A percentile compares a stretch with the other conserved stretches of the same genome.
Conservation (phyloP, 2,888 invertebrate genomes). For the Eupithecia dodoneata region DNA sequence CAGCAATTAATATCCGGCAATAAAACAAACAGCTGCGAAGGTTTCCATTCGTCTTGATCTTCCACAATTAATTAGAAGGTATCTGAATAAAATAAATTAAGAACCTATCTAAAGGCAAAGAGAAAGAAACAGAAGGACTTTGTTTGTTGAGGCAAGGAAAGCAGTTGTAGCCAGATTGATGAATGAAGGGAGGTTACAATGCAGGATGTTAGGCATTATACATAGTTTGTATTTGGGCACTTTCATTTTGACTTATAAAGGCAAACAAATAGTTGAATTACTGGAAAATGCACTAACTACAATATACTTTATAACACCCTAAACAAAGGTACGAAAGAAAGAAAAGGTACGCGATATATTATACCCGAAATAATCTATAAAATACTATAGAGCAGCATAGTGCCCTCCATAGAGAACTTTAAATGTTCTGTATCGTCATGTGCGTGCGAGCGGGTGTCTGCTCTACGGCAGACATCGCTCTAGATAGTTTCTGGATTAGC, state of each 20-base stretch:
- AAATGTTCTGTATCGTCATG: neutral
- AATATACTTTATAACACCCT: too few relatives aligned
- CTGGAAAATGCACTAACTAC: too few relatives aligned
- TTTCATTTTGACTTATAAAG: too few relatives aligned
- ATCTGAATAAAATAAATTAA: conserved; percentile 14
- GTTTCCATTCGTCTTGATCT: conserved; percentile 28
- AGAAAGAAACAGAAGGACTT: neutral
- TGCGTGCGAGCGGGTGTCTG: too few relatives aligned
- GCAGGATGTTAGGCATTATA: too few relatives aligned
- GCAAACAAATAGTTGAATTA: too few relatives aligned
- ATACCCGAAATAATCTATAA: too few relatives aligned
- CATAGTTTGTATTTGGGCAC: too few relatives aligned
- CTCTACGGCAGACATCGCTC: conserved; percentile 25
- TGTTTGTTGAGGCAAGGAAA: neutral
- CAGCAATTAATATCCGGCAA: conserved; percentile 30
- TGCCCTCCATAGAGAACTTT: neutral
- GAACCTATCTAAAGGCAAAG: neutral
- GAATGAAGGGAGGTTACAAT: neutral
- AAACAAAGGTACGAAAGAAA: too few relatives aligned
- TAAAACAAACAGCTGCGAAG: conserved; percentile 33
- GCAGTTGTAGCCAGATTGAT: neutral
- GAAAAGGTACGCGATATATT: too few relatives aligned
- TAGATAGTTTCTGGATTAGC: conserved; percentile 32
- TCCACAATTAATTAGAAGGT: conserved; percentile 30
- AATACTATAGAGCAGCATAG: too few relatives aligned